These are phyloP conservation scores for Corythoichthys intestinalis DNA, from an alignment of 2,113 vertebrate species.

Conservation along the genomic window DNA sequence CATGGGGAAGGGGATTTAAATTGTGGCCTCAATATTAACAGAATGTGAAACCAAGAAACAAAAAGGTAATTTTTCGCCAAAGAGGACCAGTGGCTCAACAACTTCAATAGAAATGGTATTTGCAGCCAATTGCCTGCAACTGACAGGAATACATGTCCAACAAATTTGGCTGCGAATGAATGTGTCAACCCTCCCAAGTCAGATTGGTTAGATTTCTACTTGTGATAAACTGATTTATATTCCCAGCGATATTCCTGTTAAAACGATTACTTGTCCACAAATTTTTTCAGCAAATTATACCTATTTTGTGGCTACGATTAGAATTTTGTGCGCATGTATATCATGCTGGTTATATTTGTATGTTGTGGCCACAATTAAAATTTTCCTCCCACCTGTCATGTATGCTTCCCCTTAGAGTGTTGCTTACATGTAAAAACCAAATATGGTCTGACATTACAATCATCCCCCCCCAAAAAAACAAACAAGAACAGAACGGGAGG, in stretches of 20 bases:
- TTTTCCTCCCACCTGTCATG: not conserved
- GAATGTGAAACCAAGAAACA: not conserved
- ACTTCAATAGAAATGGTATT: not conserved
- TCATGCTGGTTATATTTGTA: not conserved
- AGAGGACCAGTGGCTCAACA: no score
- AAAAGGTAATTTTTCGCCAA: not conserved
- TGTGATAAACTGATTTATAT: no score
- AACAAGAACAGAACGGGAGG: constrained; percentile 52
- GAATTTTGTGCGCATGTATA: not conserved
- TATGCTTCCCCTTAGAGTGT: constrained; percentile 55
- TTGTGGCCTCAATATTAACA: not conserved
- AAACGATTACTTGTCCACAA: not conserved
- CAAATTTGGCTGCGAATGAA: no score
- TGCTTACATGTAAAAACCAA: constrained; percentile 99
- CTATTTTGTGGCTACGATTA: not conserved
- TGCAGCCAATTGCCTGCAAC: no score
- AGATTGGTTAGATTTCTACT: no score
- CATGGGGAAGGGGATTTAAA: not conserved
- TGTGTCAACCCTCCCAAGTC: no score
- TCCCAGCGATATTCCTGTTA: not conserved
- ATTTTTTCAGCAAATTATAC: not conserved
- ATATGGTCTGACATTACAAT: constrained; percentile 99
- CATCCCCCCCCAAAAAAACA: constrained; percentile 81
- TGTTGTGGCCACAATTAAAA: not conserved
- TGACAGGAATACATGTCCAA: no score